Percentiles rank a stretch among this genome's conserved stretches.
These are phyloP conservation scores for Sturnira hondurensis DNA, from an alignment of 2,113 vertebrate genomes.

Conservation along the genomic window DNA sequence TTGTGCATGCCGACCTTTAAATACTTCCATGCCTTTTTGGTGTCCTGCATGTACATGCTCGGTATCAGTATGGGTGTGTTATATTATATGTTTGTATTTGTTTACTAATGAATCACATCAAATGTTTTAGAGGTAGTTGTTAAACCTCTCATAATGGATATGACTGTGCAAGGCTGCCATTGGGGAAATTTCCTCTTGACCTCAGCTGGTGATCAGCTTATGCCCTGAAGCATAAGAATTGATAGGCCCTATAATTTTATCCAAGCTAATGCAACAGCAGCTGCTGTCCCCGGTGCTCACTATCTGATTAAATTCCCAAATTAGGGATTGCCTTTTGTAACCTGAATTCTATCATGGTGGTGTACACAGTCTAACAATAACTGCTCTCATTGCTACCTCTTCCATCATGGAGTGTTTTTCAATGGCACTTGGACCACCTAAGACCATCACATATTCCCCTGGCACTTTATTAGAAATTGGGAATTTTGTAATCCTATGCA, in stretches of 20 bases:
- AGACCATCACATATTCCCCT: not conserved
- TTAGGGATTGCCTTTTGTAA: constrained; percentile 68
- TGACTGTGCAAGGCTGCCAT: constrained; percentile 40
- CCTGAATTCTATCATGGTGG: constrained; percentile 29
- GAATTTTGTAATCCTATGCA: constrained; percentile 53
- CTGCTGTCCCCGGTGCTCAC: constrained; percentile 67
- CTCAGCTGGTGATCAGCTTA: constrained; percentile 73
- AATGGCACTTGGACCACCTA: not conserved
- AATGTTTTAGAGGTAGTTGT: constrained; percentile 61
- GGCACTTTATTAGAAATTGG: constrained; percentile 53
- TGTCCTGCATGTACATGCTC: not conserved
- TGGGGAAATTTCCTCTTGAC: constrained; percentile 71
- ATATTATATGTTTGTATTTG: not conserved
- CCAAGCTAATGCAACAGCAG: constrained; percentile 66
- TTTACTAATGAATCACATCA: constrained; percentile 59
- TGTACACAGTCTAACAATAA: constrained; percentile 43
- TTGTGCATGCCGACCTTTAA: not conserved
- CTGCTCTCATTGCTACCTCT: constrained; percentile 1
- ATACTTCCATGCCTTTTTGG: not conserved
- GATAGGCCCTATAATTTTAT: constrained; percentile 73
- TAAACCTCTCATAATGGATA: constrained; percentile 64
- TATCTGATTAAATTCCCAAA: constrained; percentile 72
- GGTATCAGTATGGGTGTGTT: not conserved
- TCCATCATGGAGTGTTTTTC: not conserved
- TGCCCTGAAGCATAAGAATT: constrained; percentile 69